phyloP scores from a whole-genome alignment of 2,113 vertebrate genomes.

The chimpanzee (Pan troglodytes) region DNA sequence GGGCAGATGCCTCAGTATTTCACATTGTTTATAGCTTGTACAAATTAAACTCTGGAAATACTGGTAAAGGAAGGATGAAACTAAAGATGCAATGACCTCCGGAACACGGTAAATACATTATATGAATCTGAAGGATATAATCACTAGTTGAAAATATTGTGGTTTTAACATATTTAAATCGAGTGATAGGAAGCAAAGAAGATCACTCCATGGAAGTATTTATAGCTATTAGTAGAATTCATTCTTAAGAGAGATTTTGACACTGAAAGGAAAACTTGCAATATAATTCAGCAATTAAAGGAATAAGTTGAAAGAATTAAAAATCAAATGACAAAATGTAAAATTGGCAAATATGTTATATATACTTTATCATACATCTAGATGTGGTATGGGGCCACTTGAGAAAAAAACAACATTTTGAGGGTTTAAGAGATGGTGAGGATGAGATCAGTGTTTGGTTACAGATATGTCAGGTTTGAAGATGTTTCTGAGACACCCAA shows the following conservation, averaged over 20 bases:
- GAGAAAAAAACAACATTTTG: neutral
- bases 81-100: neutral
- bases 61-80: neutral
- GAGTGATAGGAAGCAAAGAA: neutral
- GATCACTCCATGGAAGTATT: no score
- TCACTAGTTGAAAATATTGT: neutral
- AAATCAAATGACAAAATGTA: neutral
- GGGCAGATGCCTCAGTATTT: no score
- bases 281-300: neutral
- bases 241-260: neutral
- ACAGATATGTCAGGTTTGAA: neutral
- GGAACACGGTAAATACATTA: neutral
- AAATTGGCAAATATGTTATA: neutral
- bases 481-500: neutral
- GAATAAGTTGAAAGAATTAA: no score
- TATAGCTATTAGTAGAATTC: neutral
- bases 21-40: neutral
- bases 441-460: neutral
- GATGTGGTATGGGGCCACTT: neutral
- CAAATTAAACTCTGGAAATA: neutral
- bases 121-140: neutral
- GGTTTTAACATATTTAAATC: neutral
- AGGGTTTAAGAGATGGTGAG: neutral
- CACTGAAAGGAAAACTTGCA: neutral
- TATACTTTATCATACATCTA: no score